Evolutionary conservation across 2,797 vertebrate genomes (phyloP).

Genomic region (Urosaurus nigricauda): DNA sequence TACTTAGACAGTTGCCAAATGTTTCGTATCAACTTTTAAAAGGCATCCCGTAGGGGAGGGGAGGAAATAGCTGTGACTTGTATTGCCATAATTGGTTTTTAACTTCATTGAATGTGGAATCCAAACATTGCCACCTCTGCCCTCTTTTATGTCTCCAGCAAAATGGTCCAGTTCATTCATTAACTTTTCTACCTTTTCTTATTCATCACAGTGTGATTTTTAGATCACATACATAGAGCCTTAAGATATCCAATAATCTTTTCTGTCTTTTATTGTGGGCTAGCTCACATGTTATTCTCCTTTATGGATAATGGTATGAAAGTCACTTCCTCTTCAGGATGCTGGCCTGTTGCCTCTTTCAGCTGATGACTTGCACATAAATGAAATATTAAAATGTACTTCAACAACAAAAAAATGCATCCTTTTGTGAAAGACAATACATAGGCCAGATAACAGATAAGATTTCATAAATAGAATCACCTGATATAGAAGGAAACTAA

Average conservation of each 20-base stretch:
- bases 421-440: background rate
- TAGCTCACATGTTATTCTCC: background rate
- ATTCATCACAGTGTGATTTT: background rate
- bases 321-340: background rate
- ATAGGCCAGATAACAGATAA: background rate
- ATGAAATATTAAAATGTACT: background rate
- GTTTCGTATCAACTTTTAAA: fast-evolving
- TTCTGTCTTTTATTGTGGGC: background rate
- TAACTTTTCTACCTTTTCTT: background rate
- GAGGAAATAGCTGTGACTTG: background rate
- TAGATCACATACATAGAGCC: background rate
- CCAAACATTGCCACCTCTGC: background rate
- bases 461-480: background rate
- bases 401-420: background rate
- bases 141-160: background rate
- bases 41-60: background rate
- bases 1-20: conserved; percentile 3
- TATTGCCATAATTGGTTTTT: background rate
- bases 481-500: background rate
- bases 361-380: background rate
- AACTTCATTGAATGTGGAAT: background rate
- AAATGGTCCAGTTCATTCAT: background rate
- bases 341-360: background rate
- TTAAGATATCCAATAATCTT: background rate
- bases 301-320: background rate